Base-by-base conservation (phyloP, 2,888 invertebrate species). In the Drosophila meridionalis region DNA sequence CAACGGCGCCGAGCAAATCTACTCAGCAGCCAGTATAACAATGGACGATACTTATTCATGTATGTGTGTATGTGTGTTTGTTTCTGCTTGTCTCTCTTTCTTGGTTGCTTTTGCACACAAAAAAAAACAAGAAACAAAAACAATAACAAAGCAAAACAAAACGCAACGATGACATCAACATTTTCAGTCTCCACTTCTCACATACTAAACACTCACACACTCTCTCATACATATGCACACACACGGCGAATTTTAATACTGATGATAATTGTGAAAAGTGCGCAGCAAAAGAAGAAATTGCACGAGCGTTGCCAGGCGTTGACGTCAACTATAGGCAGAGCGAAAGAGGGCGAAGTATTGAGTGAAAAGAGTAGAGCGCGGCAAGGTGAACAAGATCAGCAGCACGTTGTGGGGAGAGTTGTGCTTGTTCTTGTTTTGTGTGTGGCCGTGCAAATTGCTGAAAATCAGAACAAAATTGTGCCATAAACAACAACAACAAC, bases 231-330 rank as follows among this genome's bases (percentile, higher is more conserved):
- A 56, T n/a, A 14, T 50, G 40, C 56, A 66, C 42, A 62, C 52
- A 62, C 66, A 70, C 80, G 64, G 56, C 59, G 74, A 85, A 87
- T 76, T 73, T 78, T 50, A 63, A 62, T 74, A 78, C 73, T 62
- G 61, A 62, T 74, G 71, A 83, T 80, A 87, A 84, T 82, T 85
- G 83, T 64, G 71, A 80, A 86, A 78, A 82, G 88, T 83, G 78
- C 76, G 82, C 87, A 76, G 87, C 74, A 76, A 80, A 78, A 78
- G 85, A 87, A 87, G 85, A 87, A 87, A 80, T 78, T 86, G 84
- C 89, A 83, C 84, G 78, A 87, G 74, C 64, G 38, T 63, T 71
- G 45, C 61, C 50, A 62, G 47, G 47, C 20, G 83, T 73, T 82
- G 73, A 76, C 83, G 83, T 84, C 82, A 82, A 69, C 82, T 60